Base-by-base conservation (phyloP, 2,888 invertebrate genomes). In the Mycogona germanica region DNA sequence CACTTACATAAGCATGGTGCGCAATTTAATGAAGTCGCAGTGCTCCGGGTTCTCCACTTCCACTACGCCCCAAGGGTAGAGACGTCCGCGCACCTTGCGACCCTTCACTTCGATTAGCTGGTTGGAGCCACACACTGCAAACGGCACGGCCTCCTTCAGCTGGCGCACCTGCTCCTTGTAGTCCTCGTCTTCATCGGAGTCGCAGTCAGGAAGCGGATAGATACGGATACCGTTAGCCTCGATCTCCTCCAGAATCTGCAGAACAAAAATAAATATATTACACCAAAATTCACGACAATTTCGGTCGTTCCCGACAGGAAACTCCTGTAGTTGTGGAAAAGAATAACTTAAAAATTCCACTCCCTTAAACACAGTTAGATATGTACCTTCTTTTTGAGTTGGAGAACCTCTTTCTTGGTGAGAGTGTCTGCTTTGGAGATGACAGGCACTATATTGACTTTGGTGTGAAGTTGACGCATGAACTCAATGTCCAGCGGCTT, bases 21-120 rank as follows among this genome's bases (percentile, higher is more conserved):
- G 76, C 57, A 97, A 78, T 70, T 95, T 96, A 66, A 95, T 92
- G 69, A 96, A 97, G 75, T 97, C 96, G 73, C 95, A 95, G 68
- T 96, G 96, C 44, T 95, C 93, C 0, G 95, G 92, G 76, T 96
- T 96, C 72, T 97, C 96, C 12, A 96, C 93, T 73, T 96, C 96
- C 7, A 96, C 93, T 1, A 96, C 93, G 37, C 96, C 96, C 96
- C 96, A 97, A 0, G 96, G 95, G 75, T 96, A 97, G 56, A 91
- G 78, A 2, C 96, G 80, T 26, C 96, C 97, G 55, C 95, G 78
- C 57, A 96, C 92, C 71, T 89, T 87, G 51, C 86, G 79, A 42
- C 93, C 93, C 66, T 88, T 84, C 25, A 93, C 91, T 72, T 96
- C 96, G 60, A 96, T 76, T 57, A 85, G 72, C 2, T 86, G 84